phyloP scores from a whole-genome alignment of 2,888 invertebrate species.

The Tinea semifulvella region DNA sequence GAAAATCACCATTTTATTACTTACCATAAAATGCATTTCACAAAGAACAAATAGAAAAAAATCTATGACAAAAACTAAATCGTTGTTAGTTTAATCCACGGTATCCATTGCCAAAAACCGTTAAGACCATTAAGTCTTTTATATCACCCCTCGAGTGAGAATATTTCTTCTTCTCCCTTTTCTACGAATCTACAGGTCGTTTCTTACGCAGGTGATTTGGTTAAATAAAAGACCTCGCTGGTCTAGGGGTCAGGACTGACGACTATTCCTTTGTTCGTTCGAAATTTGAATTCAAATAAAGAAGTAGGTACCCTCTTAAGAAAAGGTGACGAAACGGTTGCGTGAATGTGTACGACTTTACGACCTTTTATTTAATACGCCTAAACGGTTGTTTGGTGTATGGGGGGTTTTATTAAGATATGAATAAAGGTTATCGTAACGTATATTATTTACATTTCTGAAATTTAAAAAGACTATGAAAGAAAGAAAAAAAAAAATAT shows the following conservation, averaged over 20 bases:
- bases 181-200: conserved; percentile 18
- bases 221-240: conserved; percentile 4
- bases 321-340: conserved; percentile 14
- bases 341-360: not conserved
- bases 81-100: conserved; percentile 19
- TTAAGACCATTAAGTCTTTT: conserved; percentile 35
- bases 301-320: conserved; percentile 13
- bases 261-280: conserved; percentile 11
- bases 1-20: conserved; percentile 6
- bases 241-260: conserved; percentile 11
- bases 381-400: conserved; percentile 9
- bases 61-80: conserved; percentile 14
- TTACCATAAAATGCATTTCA: not conserved
- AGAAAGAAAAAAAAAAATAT: too few relatives aligned
- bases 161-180: conserved; percentile 13
- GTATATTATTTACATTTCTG: too few relatives aligned
- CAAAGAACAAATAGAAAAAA: conserved; percentile 6
- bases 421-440: too few relatives aligned
- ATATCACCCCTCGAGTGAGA: conserved; percentile 23
- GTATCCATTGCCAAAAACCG: conserved; percentile 30
- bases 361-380: conserved; percentile 3
- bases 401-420: not conserved
- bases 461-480: too few relatives aligned
- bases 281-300: conserved; percentile 10
- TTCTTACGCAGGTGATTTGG: conserved; percentile 10